phyloP scores from a whole-genome alignment of 2,113 vertebrate genomes.

The Lagopus leucura region DNA sequence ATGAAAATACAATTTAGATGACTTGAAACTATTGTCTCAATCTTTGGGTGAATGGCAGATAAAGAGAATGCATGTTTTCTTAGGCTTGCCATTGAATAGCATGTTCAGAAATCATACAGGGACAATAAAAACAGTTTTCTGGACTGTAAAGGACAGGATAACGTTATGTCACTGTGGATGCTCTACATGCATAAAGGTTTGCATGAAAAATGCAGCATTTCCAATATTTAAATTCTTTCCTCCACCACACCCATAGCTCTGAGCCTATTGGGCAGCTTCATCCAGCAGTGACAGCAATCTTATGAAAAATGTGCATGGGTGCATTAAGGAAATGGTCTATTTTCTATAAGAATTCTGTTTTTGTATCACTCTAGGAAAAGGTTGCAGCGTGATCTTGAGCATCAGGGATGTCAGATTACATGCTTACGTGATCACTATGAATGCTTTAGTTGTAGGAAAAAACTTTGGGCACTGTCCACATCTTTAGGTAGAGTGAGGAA shows the following conservation, averaged over 20 bases:
- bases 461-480: not conserved
- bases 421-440: not conserved
- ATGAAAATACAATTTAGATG: not conserved
- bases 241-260: not conserved
- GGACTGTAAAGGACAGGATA: not conserved
- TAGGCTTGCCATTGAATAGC: not conserved
- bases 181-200: not conserved
- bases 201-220: not conserved
- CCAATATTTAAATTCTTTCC: not conserved
- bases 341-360: not conserved
- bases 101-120: not conserved
- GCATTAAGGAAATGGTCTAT: not conserved
- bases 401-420: not conserved
- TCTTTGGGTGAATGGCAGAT: fast-evolving
- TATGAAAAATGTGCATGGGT: not conserved
- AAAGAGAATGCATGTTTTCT: not conserved
- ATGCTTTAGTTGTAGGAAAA: not conserved
- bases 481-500: not conserved
- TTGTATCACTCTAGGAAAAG: not conserved
- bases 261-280: not conserved
- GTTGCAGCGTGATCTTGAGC: not conserved
- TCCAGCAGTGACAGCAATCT: not conserved
- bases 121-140: not conserved
- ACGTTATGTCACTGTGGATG: not conserved
- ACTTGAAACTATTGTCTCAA: not conserved